Base-by-base conservation (phyloP, 2,113 vertebrate species). In the Phaethornis superciliosus region DNA sequence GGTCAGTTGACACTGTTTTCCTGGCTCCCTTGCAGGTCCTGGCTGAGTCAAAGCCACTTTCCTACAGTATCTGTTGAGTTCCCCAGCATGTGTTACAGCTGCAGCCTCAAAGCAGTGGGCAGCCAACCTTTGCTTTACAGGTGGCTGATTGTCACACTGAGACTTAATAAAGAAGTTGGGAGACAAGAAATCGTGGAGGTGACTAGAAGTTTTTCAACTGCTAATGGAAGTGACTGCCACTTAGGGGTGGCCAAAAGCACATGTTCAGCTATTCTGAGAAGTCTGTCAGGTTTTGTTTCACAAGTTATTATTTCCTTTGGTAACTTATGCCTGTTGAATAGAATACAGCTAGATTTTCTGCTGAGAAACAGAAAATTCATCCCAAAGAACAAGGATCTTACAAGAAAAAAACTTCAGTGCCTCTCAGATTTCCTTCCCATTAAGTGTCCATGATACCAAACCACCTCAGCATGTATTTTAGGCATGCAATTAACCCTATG, bases 171-270 rank as follows among this genome's bases (percentile, higher is more conserved):
- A 67, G 42, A 30, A 47, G 15, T 35, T 74, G 27, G 46, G n/a
- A 90, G 52, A 92, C 30, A 37, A 83, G 60, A 87, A 77, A 60
- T 72, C 3, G 0, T 16, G 10, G 24, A 30, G 14, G 4, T 67
- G 51, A 58, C 37, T 23, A 23, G 54, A 85, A 74, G 55, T 83
- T 59, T 86, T 54, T 55, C 60, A 77, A 5, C 49, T 92, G 72
- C 40, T 90, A 77, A 94, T 94, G 47, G 52, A 94, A 75, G 35
- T 86, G 89, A 51, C 74, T 95, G 63, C 40, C 79, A 56, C 79
- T 91, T 77, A 58, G 4, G 70, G 55, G 27, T 78, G 64, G 23
- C 37, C 78, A 63, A n/a, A 93, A 89, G 59, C 52, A 56, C 55
- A 60, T 20, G 21, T 71, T 86, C 56, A 70, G 33, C 52, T 81